These are phyloP conservation scores for Xylota sylvarum DNA, from an alignment of 2,888 invertebrate genomes.

Conservation along the genomic window DNA sequence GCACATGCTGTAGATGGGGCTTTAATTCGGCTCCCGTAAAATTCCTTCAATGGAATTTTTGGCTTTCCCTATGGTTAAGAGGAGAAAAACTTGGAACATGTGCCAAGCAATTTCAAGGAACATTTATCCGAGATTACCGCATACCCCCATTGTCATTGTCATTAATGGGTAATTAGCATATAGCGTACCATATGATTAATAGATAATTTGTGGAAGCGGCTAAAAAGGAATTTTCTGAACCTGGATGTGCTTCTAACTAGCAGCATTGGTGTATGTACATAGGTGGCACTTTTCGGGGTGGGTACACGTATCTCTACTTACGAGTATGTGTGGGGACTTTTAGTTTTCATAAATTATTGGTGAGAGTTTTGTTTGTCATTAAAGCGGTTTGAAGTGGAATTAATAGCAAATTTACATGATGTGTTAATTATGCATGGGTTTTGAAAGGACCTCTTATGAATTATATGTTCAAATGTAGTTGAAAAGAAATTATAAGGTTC, in stretches of 20 bases:
- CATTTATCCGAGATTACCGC: constrained; percentile 63
- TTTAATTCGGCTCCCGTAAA: constrained; percentile 30
- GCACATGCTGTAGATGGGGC: constrained; percentile 21
- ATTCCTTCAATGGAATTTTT: constrained; percentile 20
- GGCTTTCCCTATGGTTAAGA: not conserved
- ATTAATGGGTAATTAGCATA: constrained; percentile 72
- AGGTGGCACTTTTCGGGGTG: not conserved
- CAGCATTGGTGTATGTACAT: not conserved
- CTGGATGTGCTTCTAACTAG: constrained; percentile 14
- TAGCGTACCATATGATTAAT: constrained; percentile 56
- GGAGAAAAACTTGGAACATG: constrained; percentile 49
- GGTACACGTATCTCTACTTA: not conserved
- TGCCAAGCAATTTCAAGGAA: constrained; percentile 69
- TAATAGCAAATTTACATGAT: not conserved
- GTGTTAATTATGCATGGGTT: not conserved
- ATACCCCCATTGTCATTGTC: constrained; percentile 45
- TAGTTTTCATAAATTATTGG: not conserved
- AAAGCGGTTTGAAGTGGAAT: not conserved
- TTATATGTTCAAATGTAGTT: no score
- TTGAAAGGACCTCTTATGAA: not conserved
- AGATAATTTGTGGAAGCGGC: constrained; percentile 5
- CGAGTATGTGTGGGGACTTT: not conserved
- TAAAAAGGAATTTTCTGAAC: not conserved
- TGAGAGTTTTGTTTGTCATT: not conserved
- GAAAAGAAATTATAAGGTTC: no score